Base-by-base conservation (phyloP, 2,113 vertebrate species). In the Carollia perspicillata region DNA sequence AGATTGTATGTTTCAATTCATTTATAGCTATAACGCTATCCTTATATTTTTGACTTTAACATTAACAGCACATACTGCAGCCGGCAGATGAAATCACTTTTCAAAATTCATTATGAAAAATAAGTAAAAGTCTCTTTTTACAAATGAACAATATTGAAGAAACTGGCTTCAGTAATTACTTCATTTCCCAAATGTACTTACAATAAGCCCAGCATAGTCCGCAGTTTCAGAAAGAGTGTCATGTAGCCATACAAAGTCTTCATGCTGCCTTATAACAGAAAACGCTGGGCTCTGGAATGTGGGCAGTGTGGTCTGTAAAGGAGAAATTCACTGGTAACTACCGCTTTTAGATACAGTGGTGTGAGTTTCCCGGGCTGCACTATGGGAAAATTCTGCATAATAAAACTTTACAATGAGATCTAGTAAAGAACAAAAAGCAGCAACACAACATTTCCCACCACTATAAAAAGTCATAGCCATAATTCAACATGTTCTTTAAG, bases 221-320 rank as follows among this genome's bases (percentile, higher is more conserved):
- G 99, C 98, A 0, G 99, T 99, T 98, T 99, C 99, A 95, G 98
- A 98, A 96, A 99, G 98, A 0, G 99, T 99, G 84, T 99, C 99
- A 60, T 99, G 99, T n/a, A 99, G 97, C 99, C 99, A 99, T 92
- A 99, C 99, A 94, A 99, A 99, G 97, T 99, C 99, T 98, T 99
- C 99, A 84, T 99, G 99, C 93, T 99, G 99, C 92, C 99, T 99
- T 47, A 99, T 99, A 97, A 99, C 99, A 40, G 99, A 99, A 97
- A 99, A 99, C 17, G 99, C 99, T 20, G 99, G 95, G 98, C 98
- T 99, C 98, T 99, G 99, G 98, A 99, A 99, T 33, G 97, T 98
- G 95, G 99, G 98, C 80, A 99, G 97, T 2, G 99, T 99, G 63
- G 99, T 99, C 99, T 99, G 96, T 90, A 97, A 97, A 97, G 35